phyloP scores from a whole-genome alignment of 92 coral and sea anemone species.

The Chrysogorgia sp. region DNA sequence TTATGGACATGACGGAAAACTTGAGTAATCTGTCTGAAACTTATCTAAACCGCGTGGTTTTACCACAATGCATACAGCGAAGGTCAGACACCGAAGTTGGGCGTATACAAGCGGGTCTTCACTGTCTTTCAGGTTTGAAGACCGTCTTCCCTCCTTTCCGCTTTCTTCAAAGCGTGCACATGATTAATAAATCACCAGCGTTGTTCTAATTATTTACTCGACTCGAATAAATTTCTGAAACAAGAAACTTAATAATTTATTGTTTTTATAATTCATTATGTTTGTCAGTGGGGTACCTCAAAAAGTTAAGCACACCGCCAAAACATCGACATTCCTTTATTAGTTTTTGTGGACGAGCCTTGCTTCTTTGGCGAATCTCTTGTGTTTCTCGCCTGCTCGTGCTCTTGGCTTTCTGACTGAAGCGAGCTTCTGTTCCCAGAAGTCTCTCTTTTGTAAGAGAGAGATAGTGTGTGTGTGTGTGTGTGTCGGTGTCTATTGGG shows the following conservation, averaged over 20 bases:
- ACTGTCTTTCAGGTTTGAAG: no score
- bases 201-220: neutral
- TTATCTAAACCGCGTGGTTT: no score
- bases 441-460: neutral
- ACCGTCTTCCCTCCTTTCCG: no score
- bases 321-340: neutral
- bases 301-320: neutral
- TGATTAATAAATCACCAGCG: neutral
- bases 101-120: no score
- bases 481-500: neutral
- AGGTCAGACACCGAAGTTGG: no score
- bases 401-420: neutral
- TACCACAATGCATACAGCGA: no score
- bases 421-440: neutral
- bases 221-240: neutral
- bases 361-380: neutral
- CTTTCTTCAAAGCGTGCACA: no score
- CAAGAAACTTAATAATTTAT: neutral
- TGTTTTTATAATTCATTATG: neutral
- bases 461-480: neutral
- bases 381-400: neutral
- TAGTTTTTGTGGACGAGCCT: no score
- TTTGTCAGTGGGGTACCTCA: neutral
- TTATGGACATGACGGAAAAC: no score
- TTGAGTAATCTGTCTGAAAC: no score